Evolutionary conservation across 2,113 vertebrate genomes (phyloP).

Genomic region (Casuarius casuarius): DNA sequence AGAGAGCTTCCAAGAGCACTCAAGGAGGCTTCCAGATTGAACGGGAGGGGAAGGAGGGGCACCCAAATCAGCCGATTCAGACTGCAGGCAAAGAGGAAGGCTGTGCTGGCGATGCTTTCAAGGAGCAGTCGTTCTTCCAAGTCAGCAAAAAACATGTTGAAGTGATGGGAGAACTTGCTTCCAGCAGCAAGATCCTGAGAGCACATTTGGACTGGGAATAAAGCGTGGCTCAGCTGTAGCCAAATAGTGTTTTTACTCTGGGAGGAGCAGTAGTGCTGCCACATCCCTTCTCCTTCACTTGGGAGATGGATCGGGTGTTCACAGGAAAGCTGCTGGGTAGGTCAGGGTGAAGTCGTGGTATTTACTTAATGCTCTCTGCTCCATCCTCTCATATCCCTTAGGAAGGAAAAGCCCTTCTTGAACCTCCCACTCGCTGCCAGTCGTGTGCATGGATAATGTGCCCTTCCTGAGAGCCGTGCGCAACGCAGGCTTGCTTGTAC

Average conservation of each 20-base stretch:
- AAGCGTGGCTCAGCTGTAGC: neutral
- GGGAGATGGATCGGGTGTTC: neutral
- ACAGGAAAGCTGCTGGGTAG: neutral
- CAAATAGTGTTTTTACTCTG: neutral
- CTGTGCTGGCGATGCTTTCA: rapidly evolving
- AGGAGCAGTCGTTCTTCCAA: neutral
- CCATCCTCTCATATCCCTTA: neutral
- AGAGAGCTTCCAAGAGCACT: neutral
- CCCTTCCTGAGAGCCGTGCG: neutral
- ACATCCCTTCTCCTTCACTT: neutral
- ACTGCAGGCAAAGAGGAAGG: neutral
- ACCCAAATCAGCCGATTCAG: rapidly evolving
- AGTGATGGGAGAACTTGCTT: neutral
- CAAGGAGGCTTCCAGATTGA: neutral
- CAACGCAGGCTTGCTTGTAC: neutral
- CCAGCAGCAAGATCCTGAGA: neutral
- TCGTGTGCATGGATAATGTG: rapidly evolving
- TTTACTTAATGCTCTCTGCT: neutral
- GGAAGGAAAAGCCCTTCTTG: neutral
- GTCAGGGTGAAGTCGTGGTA: neutral
- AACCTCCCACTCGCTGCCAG: neutral
- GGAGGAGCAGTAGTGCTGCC: neutral
- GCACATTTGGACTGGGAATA: neutral
- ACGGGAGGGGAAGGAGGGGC: neutral
- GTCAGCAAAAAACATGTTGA: neutral